Evolutionary conservation across 2,888 invertebrate genomes (phyloP).

Genomic region (Noctua comes): DNA sequence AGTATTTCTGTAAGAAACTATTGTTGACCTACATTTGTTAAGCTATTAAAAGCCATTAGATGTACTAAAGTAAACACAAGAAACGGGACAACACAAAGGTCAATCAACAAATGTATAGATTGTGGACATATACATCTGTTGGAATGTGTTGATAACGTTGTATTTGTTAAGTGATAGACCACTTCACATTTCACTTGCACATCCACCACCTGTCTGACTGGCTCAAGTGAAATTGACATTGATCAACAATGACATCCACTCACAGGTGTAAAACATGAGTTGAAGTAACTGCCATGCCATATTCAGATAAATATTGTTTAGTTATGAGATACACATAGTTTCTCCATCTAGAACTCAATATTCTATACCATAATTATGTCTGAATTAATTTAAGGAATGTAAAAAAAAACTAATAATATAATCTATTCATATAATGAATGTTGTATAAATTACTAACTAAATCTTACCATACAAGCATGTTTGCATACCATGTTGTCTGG

Average conservation of each 20-base stretch:
- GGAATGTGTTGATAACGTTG: constrained; percentile 18
- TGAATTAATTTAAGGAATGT: constrained; percentile 2
- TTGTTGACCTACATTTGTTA: constrained; percentile 35
- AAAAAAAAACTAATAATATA: not conserved
- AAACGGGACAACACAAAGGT: constrained; percentile 44
- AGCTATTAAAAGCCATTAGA: constrained; percentile 16
- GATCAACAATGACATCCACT: constrained; percentile 10
- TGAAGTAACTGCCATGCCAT: not conserved
- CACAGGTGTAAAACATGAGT: not conserved
- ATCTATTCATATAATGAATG: constrained; percentile 3
- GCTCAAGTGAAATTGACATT: constrained; percentile 28
- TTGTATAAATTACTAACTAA: constrained; percentile 9
- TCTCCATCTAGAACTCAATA: constrained; percentile 9
- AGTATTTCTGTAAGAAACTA: constrained; percentile 22
- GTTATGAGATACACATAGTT: not conserved
- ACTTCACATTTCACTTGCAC: constrained; percentile 35
- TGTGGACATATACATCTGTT: constrained; percentile 19
- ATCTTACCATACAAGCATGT: constrained; percentile 29
- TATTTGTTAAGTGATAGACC: constrained; percentile 52
- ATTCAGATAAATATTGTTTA: not conserved
- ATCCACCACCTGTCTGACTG: constrained; percentile 42
- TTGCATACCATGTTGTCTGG: constrained; percentile 26
- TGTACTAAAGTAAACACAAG: constrained; percentile 29
- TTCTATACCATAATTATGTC: constrained; percentile 9
- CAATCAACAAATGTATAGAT: constrained; percentile 35